Evolutionary conservation across 2,113 vertebrate genomes (phyloP).

Genomic region (Cynopterus brachyotis): DNA sequence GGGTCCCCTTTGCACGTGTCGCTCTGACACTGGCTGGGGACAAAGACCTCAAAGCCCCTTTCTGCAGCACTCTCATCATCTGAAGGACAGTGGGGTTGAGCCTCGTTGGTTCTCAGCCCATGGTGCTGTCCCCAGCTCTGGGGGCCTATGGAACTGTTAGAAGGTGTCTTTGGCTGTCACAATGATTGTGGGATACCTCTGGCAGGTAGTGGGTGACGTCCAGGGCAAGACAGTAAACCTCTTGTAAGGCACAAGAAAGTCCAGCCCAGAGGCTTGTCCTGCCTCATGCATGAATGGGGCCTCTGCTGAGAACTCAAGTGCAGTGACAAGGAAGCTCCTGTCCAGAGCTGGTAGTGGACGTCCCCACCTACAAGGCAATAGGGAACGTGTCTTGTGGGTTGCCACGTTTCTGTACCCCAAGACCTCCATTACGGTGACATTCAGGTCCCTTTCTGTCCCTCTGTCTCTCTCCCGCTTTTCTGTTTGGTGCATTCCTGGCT

Average conservation of each 20-base stretch:
- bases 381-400: too few species aligned
- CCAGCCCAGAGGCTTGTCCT: too few species aligned
- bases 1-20: neutral
- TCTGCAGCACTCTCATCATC: neutral
- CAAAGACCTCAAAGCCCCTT: too few species aligned
- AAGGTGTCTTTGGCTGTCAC: neutral
- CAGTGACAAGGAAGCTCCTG: neutral
- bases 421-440: neutral
- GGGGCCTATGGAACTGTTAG: neutral
- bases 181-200: neutral
- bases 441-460: neutral
- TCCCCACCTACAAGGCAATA: too few species aligned
- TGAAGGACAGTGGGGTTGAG: neutral
- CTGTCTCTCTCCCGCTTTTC: neutral
- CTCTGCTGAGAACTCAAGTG: neutral
- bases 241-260: neutral
- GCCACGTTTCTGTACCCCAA: neutral
- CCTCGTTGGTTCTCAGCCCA: neutral
- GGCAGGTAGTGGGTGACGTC: too few species aligned
- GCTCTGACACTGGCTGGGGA: neutral
- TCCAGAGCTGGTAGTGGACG: neutral
- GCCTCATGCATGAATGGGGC: neutral
- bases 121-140: fast-evolving
- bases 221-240: neutral
- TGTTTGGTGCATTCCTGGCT: neutral